Evolutionary conservation across 2,797 vertebrate genomes (phyloP).

Genomic region (Lagorchestes hirsutus): DNA sequence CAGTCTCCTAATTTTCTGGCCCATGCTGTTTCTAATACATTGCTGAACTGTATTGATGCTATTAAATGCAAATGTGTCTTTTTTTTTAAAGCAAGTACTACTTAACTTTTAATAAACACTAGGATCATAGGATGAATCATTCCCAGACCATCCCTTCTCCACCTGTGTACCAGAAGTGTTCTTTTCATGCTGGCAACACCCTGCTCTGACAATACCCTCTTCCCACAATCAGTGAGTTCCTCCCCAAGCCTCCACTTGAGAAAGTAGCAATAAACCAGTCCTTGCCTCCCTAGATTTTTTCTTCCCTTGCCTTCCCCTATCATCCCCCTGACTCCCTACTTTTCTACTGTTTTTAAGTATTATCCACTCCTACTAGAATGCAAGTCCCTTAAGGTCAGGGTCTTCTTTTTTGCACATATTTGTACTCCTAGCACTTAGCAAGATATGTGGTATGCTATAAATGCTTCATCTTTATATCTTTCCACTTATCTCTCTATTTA

Average conservation of each 20-base stretch:
- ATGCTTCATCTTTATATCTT: not conserved
- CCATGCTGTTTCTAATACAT: too few species aligned
- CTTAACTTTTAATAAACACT: not conserved
- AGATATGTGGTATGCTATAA: not conserved
- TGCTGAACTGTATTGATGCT: too few species aligned
- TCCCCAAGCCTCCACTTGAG: not conserved
- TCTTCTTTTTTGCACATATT: not conserved
- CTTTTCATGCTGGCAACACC: not conserved
- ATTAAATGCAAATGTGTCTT: too few species aligned
- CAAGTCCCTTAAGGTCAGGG: not conserved
- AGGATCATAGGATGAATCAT: not conserved
- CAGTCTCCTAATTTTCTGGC: too few species aligned
- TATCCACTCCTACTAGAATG: not conserved
- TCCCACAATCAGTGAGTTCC: not conserved
- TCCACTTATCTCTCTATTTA: too few species aligned
- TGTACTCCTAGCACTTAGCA: not conserved
- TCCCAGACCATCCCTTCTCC: not conserved
- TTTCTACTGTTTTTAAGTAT: not conserved
- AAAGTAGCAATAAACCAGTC: not conserved
- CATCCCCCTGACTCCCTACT: not conserved
- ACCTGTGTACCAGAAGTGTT: not conserved
- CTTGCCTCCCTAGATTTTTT: not conserved
- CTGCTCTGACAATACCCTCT: not conserved
- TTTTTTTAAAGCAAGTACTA: not conserved
- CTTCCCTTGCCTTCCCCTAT: not conserved